Evolutionary conservation across 2,888 invertebrate species (phyloP), one percentile per base, ranked within the genome.

Genomic region (Agrotis segetum): DNA sequence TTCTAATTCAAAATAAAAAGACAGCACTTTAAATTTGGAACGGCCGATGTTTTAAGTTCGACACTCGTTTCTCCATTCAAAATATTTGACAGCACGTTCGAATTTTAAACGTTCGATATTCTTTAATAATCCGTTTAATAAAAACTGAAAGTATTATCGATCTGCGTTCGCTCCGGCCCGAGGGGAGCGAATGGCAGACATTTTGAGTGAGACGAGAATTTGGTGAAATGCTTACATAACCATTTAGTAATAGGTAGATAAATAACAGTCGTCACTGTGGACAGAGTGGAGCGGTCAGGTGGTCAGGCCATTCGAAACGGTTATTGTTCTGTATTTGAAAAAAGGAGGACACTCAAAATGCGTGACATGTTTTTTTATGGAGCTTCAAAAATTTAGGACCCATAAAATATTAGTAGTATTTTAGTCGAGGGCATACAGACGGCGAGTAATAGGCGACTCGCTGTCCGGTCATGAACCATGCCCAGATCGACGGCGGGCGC

Each of bases 201-300:
- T 92, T 93, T 75, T 75, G 72, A 40, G 53, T 56, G 86, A 86
- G 87, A 87, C 87, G 88, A 88, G 88, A 40, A 90, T 91, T 74
- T 75, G 90, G 93, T 92, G 95, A 95, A 93, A 94, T 92, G 93
- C 89, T 95, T 95, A 93, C 91, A 90, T 94, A 95, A 95, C 85
- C 55, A 64, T 67, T 83, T 77, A 86, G 88, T 87, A 85, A 73
- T 82, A 73, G 73, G 78, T 68, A 64, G 52, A 56, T 77, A 77
- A 67, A 78, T 81, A 81, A 53, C 55, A 62, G 49, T 24, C 79
- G 29, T 56, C 64, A 72, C 60, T 59, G 47, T 40, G 40, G 40
- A 40, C 11, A 40, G 40, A 40, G 40, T 40, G 11, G 40, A 40
- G 11, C 17, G 71, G 56, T 63, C 66, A 74, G 68, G 74, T 79